Evolutionary conservation across 1,140 invertebrate genomes (phyloP), one percentile per base, ranked within the genome.

Genomic region (Drosophila quadrilineata): DNA sequence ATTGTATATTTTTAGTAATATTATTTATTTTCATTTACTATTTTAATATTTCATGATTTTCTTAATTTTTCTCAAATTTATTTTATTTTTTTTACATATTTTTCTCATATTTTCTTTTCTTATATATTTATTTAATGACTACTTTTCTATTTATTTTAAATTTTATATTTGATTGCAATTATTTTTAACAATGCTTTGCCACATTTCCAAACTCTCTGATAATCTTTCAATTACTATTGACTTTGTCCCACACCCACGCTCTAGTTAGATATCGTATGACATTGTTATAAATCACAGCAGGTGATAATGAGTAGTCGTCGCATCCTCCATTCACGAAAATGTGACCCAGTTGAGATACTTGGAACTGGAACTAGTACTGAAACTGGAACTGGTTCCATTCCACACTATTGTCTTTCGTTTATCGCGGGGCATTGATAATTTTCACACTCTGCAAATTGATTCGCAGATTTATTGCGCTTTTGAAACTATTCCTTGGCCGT

Each of bases 381-480:
- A n/a, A n/a, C n/a, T n/a, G n/a, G n/a, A n/a, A n/a, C n/a, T n/a
- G n/a, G n/a, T n/a, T n/a, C n/a, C n/a, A n/a, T n/a, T n/a, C n/a
- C n/a, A n/a, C n/a, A n/a, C n/a, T n/a, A n/a, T n/a, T 29, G 24
- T 29, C 12, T 38, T 4, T 43, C 12, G 16, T 9, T 58, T 76
- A 68, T 40, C 9, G 41, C 40, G 22, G 26, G 2, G 26, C 40
- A 10, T 26, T 62, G 75, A 82, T 76, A 76, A 80, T 80, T 80
- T 80, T 80, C 63, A 54, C 76, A 84, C 72, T 54, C 69, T 84
- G 77, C 58, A 60, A 80, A 80, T 84, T 62, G 38, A 40, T 41
- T 14, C 52, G 62, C 71, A 35, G 35, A 53, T 64, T 58, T 77
- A 76, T 76, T 77, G 64, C 77, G 73, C 70, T 72, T 82, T 68